Evolutionary conservation across 2,113 vertebrate genomes (phyloP).

Genomic region (Anoplopoma fimbria): DNA sequence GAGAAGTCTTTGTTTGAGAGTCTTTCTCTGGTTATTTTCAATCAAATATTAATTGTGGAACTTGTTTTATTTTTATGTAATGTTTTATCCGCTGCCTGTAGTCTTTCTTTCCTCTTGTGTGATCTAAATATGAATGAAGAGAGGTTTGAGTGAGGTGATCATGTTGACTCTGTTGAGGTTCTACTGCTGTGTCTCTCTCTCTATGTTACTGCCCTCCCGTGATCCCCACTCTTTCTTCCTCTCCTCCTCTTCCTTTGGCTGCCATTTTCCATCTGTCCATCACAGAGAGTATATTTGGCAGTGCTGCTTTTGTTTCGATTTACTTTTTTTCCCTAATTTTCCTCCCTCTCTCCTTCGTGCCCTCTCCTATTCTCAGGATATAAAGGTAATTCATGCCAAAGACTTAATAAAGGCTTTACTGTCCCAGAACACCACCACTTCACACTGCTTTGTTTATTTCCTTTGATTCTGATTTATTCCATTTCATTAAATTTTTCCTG

Average conservation of each 20-base stretch:
- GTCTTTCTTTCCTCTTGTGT: constrained; percentile 8
- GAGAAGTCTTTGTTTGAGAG: neutral
- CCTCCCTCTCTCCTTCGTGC: constrained; percentile 88
- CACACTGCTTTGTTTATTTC: constrained; percentile 46
- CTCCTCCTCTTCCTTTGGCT: constrained; percentile 75
- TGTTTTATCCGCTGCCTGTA: neutral
- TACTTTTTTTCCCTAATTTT: constrained; percentile 93
- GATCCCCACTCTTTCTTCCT: constrained; percentile 49
- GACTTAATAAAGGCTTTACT: constrained; percentile 93
- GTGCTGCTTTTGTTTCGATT: constrained; percentile 77
- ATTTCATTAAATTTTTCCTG: constrained; percentile 22
- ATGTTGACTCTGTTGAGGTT: constrained; percentile 25
- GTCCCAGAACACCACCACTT: constrained; percentile 71
- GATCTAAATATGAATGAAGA: constrained; percentile 25
- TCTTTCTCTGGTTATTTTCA: neutral
- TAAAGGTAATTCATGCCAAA: constrained; percentile 90
- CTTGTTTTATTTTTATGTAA: neutral
- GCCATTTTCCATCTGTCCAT: constrained; percentile 75
- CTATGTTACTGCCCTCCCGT: constrained; percentile 20
- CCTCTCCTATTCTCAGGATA: constrained; percentile 89
- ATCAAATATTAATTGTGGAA: neutral
- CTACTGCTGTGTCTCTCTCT: constrained; percentile 31
- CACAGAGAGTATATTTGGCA: constrained; percentile 75
- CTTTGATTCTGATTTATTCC: constrained; percentile 23
- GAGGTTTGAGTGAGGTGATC: constrained; percentile 2